phyloP scores from a whole-genome alignment of 2,797 vertebrate species.

The Otus scops region DNA sequence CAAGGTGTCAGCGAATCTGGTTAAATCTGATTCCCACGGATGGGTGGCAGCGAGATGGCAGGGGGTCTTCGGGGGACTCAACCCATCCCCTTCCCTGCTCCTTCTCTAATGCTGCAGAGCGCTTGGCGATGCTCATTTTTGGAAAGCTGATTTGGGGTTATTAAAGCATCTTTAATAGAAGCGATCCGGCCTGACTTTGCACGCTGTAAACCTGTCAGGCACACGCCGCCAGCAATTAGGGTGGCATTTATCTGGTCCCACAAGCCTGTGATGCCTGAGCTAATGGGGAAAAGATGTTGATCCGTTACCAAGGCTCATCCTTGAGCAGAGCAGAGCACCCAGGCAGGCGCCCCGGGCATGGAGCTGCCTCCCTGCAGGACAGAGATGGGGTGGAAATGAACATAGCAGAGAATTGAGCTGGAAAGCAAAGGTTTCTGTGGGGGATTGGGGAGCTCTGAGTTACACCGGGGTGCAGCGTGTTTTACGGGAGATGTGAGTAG shows the following conservation, averaged over 20 bases:
- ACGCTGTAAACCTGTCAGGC: background rate
- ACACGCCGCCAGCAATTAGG: background rate
- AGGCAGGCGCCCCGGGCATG: accelerated
- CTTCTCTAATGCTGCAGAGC: background rate
- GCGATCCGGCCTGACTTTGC: background rate
- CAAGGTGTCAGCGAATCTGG: background rate
- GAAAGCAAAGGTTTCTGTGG: background rate
- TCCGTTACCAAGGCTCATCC: background rate
- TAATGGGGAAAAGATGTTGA: background rate
- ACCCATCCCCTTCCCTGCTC: background rate
- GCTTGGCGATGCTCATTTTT: background rate
- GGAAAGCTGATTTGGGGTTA: background rate
- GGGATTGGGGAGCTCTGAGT: background rate
- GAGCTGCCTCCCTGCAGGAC: background rate
- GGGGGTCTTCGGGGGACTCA: background rate
- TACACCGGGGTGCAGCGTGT: accelerated
- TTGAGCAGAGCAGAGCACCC: background rate
- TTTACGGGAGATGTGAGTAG: background rate
- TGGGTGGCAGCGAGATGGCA: background rate
- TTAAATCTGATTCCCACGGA: accelerated
- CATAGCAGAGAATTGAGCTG: background rate
- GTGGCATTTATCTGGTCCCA: conserved; percentile 10
- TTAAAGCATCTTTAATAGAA: background rate
- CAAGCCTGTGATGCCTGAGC: background rate
- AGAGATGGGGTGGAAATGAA: background rate